phyloP scores from a whole-genome alignment of 2,797 vertebrate species.

The Ficedula albicollis region DNA sequence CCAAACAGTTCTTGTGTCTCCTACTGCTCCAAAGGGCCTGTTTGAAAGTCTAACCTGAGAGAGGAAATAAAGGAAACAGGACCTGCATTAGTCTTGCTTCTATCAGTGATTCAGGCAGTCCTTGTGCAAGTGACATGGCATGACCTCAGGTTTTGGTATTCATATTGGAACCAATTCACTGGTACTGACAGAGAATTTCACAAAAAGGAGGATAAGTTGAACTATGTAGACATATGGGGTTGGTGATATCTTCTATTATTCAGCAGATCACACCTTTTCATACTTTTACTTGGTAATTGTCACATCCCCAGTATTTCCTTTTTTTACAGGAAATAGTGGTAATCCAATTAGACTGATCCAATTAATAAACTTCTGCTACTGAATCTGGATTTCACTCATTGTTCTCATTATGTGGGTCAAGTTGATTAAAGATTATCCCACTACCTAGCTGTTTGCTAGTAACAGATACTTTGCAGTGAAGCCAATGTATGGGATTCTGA shows the following conservation, averaged over 20 bases:
- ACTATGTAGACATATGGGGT: accelerated
- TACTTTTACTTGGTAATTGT: background rate
- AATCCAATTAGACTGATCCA: background rate
- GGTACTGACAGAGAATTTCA: background rate
- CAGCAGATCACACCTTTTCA: background rate
- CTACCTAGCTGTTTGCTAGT: background rate
- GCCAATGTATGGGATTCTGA: background rate
- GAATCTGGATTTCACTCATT: background rate
- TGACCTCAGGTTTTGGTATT: background rate
- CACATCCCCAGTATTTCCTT: accelerated
- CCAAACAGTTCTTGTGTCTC: background rate
- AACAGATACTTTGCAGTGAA: background rate
- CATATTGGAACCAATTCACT: background rate
- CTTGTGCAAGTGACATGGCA: background rate
- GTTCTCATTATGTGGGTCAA: background rate
- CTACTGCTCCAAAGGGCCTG: background rate
- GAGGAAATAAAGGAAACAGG: background rate
- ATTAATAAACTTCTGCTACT: background rate
- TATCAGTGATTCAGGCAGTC: background rate
- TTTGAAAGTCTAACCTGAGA: background rate
- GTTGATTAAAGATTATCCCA: background rate
- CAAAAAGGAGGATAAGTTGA: background rate
- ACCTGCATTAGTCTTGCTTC: background rate
- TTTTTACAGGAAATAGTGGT: background rate
- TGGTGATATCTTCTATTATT: background rate